phyloP scores from a whole-genome alignment of 92 coral and sea anemone genomes.

The Palythoa caribaeorum region DNA sequence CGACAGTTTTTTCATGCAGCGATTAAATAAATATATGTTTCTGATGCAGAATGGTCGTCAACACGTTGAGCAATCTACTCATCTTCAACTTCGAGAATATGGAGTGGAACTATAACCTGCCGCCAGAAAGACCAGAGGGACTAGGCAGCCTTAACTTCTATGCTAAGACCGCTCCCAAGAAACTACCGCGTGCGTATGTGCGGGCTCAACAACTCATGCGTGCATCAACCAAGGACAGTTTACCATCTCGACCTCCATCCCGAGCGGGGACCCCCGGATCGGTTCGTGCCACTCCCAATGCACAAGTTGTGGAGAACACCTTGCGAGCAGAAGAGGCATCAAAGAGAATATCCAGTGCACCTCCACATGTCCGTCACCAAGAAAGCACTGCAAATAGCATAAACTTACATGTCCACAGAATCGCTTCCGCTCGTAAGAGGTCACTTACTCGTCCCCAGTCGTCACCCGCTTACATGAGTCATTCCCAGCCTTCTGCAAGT shows the following conservation, averaged over 20 bases:
- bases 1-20: background rate
- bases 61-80: constrained; percentile 92
- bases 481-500: constrained; percentile 8
- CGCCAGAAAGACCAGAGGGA: constrained; percentile 94
- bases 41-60: constrained; percentile 86
- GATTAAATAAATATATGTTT: background rate
- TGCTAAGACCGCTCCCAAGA: constrained; percentile 81
- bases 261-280: constrained; percentile 62
- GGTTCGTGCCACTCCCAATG: constrained; percentile 19
- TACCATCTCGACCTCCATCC: constrained; percentile 87
- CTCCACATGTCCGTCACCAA: constrained; percentile 78
- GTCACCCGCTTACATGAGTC: constrained; percentile 81
- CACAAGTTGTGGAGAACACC: constrained; percentile 35
- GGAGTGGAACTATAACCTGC: constrained; percentile 84
- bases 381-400: constrained; percentile 86
- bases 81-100: constrained; percentile 94
- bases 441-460: constrained; percentile 85
- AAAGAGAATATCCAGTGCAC: constrained; percentile 89
- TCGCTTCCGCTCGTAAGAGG: constrained; percentile 68
- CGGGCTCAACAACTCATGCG: constrained; percentile 97
- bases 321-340: constrained; percentile 8
- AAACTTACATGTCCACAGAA: constrained; percentile 83
- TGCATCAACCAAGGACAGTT: constrained; percentile 86
- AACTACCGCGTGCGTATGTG: constrained; percentile 85
- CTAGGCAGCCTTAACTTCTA: constrained; percentile 82